Evolutionary conservation across 1,140 invertebrate species (phyloP).

Genomic region (Ephestia elutella): DNA sequence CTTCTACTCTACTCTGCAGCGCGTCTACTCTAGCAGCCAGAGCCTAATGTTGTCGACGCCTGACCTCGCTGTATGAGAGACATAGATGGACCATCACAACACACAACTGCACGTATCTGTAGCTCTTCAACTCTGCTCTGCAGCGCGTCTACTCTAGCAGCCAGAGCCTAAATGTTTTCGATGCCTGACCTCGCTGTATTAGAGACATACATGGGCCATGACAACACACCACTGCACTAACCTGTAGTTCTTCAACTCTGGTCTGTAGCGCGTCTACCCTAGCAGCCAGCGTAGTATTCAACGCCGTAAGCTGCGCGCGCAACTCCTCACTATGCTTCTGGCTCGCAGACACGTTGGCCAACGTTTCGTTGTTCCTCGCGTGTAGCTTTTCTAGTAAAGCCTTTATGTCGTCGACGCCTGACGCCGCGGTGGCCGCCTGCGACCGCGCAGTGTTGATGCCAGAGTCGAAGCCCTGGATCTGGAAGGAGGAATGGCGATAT

Average conservation of each 20-base stretch:
- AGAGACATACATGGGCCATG: too few relatives aligned
- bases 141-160: too few relatives aligned
- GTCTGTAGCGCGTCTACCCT: conserved; percentile 43
- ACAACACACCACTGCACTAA: too few relatives aligned
- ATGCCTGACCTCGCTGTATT: too few relatives aligned
- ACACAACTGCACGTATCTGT: conserved; percentile 51
- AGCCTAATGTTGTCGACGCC: too few relatives aligned
- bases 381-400: conserved; percentile 45
- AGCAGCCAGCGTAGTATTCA: conserved; percentile 43
- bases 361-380: conserved; percentile 50
- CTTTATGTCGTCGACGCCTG: conserved; percentile 52
- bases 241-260: conserved; percentile 48
- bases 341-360: conserved; percentile 43
- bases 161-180: too few relatives aligned
- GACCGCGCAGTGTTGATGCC: conserved; percentile 44
- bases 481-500: conserved; percentile 10
- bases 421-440: conserved; percentile 44
- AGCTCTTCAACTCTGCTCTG: too few relatives aligned
- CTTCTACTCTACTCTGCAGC: too few relatives aligned
- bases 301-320: conserved; percentile 26
- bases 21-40: too few relatives aligned
- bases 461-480: conserved; percentile 61
- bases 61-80: too few relatives aligned
- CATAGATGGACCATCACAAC: too few relatives aligned
- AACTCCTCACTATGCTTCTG: conserved; percentile 39